Base-by-base conservation (phyloP, 2,888 invertebrate species). In the Selenia dentaria region DNA sequence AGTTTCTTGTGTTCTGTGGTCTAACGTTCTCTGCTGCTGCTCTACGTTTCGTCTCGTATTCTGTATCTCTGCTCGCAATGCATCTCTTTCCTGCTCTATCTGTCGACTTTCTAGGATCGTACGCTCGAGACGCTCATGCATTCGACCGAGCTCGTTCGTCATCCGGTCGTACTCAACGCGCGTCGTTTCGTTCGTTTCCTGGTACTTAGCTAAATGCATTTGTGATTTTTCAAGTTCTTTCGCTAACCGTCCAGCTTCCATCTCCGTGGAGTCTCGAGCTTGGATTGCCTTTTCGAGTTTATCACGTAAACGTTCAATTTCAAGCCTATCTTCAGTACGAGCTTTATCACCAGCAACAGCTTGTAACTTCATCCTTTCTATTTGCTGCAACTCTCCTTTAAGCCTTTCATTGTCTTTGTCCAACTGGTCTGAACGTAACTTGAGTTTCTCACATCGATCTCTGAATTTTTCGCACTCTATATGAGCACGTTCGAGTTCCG, bases 401-500 rank as follows among this genome's bases (percentile, higher is more conserved):
- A 91, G 81, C 40, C 90, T 68, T 53, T 89, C 91, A 50, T 91
- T 91, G 55, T 91, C 91, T 62, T 93, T 93, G 65, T 95, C 95
- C 44, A 94, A 77, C 64, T 94, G 94, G 43, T 95, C 95, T 38
- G 93, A 92, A 56, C 94, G 93, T 42, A 93, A 77, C 66, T 95
- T 94, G n/a, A 96, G 85, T 84, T 96, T 96, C 72, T 97, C 97
- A 75, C 96, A 94, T 54, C 96, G 92, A 67, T 97, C 97, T 62
- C 96, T 93, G 54, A 96, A 93, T 87, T 97, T 97, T 74, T 97
- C 97, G 64, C 96, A 94, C 84, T 97, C 97, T 74, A 97, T 96
- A 70, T 96, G 94, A 59, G 96, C 94, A 31, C 96, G 92, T 79
- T 96, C 97, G 65, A 96, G 91, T 67, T 97, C 96, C 54, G 92